Base-by-base conservation (phyloP, 1,140 invertebrate genomes). In the Tetramorium parvispinum region DNA sequence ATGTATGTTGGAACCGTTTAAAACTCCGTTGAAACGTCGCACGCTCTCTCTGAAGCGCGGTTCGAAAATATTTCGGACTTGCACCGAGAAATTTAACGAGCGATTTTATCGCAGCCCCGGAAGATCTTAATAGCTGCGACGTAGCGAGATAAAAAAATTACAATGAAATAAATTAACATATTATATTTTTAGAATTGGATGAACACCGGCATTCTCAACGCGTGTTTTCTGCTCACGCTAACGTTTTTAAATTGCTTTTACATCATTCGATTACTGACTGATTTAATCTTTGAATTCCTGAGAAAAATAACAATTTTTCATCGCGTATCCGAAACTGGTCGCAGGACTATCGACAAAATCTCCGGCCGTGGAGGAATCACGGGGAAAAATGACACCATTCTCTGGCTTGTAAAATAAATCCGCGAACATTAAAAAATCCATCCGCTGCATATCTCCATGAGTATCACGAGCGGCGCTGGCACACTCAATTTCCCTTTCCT, bases 1-100 rank as follows among this genome's bases (percentile, higher is more conserved):
- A 83, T 83, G 68, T 83, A 83, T 83, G 79, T 83, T 83, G 79
- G 68, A 73, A 73, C 68, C 68, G 79, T 83, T 83, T 83, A 83
- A 83, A 83, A 83, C 79, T 83, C 66, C n/a, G 53, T 8, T 73
- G 79, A 83, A 83, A 83, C 79, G 79, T 83, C 79, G 79, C 79
- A 46, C 79, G 55, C n/a, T 83, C 40, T 40, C 68, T n/a, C 53
- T 16, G 24, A 61, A 83, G 27, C 79, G 24, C 68, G 53, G 40
- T 27, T 83, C 68, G 43, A 83, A 83, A 83, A 83, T 83, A 83
- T 83, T 83, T 83, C n/a, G 68, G 53, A 83, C 40, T 75, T 75
- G 27, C 40, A 59, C 40, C 55, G 68, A 37, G 40, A 21, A 61
- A 59, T 83, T 83, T 75, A 83, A 83, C 79, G 61, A 75, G 68